Evolutionary conservation across 1,140 invertebrate species (phyloP), one percentile per base, ranked within the genome.

Genomic region (Euborellia annulipes): DNA sequence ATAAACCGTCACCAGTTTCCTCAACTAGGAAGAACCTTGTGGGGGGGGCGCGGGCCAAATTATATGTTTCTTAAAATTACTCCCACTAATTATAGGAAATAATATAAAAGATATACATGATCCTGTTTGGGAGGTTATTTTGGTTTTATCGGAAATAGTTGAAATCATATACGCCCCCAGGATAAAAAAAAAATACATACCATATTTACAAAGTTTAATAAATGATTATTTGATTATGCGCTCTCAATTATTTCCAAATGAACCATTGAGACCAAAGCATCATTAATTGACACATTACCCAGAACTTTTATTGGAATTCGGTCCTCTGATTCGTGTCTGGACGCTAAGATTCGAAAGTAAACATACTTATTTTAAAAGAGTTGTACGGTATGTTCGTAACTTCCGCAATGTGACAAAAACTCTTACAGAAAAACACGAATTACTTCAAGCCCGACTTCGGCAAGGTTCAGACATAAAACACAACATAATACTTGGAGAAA

Each of bases 281-380:
- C 38, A 40, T 18, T 40, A 9, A 8, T 8, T 40, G 9, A 9
- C 9, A 9, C 38, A 40, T 18, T 40, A 40, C 38, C n/a, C 18
- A 40, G 38, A 40, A 18, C 18, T 40, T 14, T 8, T 40, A 9
- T 18, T 40, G 38, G 8, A 40, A 8, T 18, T 14, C 18, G 38
- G 18, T 14, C 38, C 38, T 9, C 16, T 40, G 38, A 40, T 40
- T 8, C 8, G 38, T 8, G 7, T 40, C 8, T 40, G 38, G 38
- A 40, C 38, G 9, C 13, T 14, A 8, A n/a, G 38, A 9, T 40
- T 40, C 38, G 38, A 40, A 40, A 14, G n/a, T 16, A 40, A 40
- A 18, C 38, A 40, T 40, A 9, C 13, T 9, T 40, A 40, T 18
- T 40, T 40, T 40, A 40, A 40, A 34, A n/a, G 14, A 34, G 14